Percentiles rank a stretch among this genome's conserved stretches.
phyloP scores from a whole-genome alignment of 2,113 vertebrate genomes.

The Vombatus ursinus region DNA sequence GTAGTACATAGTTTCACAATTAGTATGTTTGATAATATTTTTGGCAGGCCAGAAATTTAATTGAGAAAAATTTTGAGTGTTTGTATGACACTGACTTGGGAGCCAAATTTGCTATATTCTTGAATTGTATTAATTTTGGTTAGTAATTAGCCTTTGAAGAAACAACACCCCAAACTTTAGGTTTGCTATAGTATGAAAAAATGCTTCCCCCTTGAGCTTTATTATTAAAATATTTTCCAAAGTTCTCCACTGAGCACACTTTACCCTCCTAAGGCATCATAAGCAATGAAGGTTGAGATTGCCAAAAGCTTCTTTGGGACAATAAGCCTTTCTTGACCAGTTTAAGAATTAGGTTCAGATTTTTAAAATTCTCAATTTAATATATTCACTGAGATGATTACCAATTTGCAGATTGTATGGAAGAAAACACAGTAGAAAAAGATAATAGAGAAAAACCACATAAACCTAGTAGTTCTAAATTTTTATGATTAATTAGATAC shows the following conservation, averaged over 20 bases:
- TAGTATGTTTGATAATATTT: background rate
- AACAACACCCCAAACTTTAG: background rate
- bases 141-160: background rate
- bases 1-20: background rate
- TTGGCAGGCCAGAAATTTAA: background rate
- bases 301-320: background rate
- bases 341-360: background rate
- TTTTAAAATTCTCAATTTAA: background rate
- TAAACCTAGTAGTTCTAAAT: conserved; percentile 55
- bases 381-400: background rate
- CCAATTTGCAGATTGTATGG: background rate
- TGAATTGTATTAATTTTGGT: background rate
- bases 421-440: background rate
- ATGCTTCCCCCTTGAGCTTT: background rate
- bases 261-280: background rate
- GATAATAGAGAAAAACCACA: conserved; percentile 50
- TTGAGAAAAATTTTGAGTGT: background rate
- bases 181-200: background rate
- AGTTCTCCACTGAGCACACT: background rate
- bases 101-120: background rate
- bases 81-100: background rate
- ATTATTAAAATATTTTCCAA: background rate
- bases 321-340: background rate
- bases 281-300: background rate
- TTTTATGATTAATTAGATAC: conserved; percentile 70